These are phyloP conservation scores for Scaptomyza graminum DNA, from an alignment of 1,140 invertebrate genomes.

Conservation along the genomic window DNA sequence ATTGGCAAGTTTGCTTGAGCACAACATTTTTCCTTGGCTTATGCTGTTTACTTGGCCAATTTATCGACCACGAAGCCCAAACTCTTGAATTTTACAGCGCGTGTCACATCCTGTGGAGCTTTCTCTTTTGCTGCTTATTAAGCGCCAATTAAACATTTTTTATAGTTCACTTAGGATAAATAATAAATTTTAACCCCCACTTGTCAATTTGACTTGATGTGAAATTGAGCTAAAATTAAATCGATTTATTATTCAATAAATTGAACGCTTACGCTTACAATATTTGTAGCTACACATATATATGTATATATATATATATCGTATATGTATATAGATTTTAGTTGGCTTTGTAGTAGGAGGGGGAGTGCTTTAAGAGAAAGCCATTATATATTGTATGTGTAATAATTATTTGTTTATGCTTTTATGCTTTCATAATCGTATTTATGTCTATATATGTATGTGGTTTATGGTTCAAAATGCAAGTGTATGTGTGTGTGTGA, in stretches of 20 bases:
- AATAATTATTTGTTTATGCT: slow-evolving; percentile 62
- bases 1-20: no score
- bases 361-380: slow-evolving; percentile 54
- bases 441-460: slow-evolving; percentile 48
- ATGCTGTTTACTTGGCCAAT: slow-evolving; percentile 49
- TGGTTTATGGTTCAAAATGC: slow-evolving; percentile 25
- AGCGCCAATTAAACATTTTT: slow-evolving; percentile 19
- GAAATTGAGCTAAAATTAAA: slow-evolving; percentile 75
- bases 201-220: background rate
- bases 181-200: background rate
- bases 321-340: slow-evolving; percentile 27
- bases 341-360: slow-evolving; percentile 46
- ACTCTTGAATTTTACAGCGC: background rate
- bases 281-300: slow-evolving; percentile 45
- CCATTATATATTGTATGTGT: slow-evolving; percentile 49
- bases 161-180: slow-evolving; percentile 13
- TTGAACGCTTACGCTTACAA: slow-evolving; percentile 75
- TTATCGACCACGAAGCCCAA: slow-evolving; percentile 3
- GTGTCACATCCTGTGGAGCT: slow-evolving; percentile 6
- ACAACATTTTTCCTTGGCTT: slow-evolving; percentile 13
- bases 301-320: no score
- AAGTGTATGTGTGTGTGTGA: slow-evolving; percentile 29
- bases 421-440: slow-evolving; percentile 58
- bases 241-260: slow-evolving; percentile 82
- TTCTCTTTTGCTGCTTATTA: slow-evolving; percentile 30